A percentile compares a stretch with the other conserved stretches of the same genome.
Conservation (phyloP, 1,140 invertebrate species). For the Paramacrobiotus metropolitanus region DNA sequence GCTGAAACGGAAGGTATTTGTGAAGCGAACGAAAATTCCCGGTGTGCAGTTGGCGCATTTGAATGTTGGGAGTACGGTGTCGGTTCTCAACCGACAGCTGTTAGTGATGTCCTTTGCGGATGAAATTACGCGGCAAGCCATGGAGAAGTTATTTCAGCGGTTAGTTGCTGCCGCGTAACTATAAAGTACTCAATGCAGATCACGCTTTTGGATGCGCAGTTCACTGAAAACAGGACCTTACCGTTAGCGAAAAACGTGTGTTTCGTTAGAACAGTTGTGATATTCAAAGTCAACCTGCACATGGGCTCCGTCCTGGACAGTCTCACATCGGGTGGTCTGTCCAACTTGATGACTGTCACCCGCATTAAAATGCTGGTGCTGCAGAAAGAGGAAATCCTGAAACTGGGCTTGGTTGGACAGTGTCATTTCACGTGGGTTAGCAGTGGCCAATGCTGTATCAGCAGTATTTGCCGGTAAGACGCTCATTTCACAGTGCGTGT, state of each 20-base stretch:
- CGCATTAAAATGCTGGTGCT: constrained; percentile 44
- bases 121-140: constrained; percentile 19
- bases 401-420: constrained; percentile 1
- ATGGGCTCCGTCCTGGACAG: constrained; percentile 44
- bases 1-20: constrained; percentile 42
- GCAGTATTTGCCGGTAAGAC: too few relatives aligned
- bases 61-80: constrained; percentile 46
- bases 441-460: too few relatives aligned
- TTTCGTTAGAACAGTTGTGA: constrained; percentile 42
- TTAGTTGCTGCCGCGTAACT: neutral
- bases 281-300: constrained; percentile 45
- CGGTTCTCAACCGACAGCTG: constrained; percentile 47
- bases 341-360: constrained; percentile 24
- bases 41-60: constrained; percentile 40
- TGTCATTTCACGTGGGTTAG: constrained; percentile 8
- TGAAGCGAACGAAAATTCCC: constrained; percentile 43
- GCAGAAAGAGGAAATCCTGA: constrained; percentile 26
- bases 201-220: too few relatives aligned
- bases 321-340: constrained; percentile 30
- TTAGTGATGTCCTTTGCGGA: constrained; percentile 53
- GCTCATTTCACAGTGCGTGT: too few relatives aligned
- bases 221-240: too few relatives aligned
- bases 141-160: constrained; percentile 22
- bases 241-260: too few relatives aligned
- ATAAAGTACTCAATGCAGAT: too few relatives aligned